Evolutionary conservation across 2,888 invertebrate genomes (phyloP).

Genomic region (Trichogramma evanescens): DNA sequence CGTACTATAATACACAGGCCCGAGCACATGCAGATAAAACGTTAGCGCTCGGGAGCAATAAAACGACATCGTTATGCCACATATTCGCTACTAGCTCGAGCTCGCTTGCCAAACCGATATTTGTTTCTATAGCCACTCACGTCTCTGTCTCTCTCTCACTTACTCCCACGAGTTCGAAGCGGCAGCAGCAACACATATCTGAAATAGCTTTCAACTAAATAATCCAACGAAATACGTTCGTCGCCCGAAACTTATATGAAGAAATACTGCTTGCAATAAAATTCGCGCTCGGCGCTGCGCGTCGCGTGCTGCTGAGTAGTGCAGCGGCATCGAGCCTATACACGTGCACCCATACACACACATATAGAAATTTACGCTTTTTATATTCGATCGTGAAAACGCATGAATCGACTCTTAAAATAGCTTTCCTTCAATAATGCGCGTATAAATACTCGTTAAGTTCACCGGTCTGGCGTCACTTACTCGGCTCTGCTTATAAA

Average conservation of each 20-base stretch:
- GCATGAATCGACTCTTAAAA: background rate
- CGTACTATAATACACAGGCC: no score
- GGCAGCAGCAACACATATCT: no score
- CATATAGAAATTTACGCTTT: background rate
- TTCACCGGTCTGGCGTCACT: no score
- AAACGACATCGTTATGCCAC: no score
- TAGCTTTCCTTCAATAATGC: background rate
- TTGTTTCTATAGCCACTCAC: background rate
- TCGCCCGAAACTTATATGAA: background rate
- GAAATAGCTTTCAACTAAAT: background rate
- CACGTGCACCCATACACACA: no score
- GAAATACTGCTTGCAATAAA: slow-evolving; percentile 3
- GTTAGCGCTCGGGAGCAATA: no score
- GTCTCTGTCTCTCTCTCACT: background rate
- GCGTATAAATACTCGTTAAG: no score
- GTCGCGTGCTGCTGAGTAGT: slow-evolving; percentile 1
- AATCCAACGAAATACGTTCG: background rate
- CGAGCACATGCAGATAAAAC: no score
- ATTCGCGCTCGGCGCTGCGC: background rate
- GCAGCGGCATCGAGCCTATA: slow-evolving; percentile 12
- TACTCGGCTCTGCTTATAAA: no score
- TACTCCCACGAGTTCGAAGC: background rate
- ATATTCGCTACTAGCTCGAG: no score
- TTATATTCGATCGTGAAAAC: background rate
- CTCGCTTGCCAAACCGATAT: no score